Base-by-base conservation (phyloP, 1,140 invertebrate genomes). In the Goniozus legneri region DNA sequence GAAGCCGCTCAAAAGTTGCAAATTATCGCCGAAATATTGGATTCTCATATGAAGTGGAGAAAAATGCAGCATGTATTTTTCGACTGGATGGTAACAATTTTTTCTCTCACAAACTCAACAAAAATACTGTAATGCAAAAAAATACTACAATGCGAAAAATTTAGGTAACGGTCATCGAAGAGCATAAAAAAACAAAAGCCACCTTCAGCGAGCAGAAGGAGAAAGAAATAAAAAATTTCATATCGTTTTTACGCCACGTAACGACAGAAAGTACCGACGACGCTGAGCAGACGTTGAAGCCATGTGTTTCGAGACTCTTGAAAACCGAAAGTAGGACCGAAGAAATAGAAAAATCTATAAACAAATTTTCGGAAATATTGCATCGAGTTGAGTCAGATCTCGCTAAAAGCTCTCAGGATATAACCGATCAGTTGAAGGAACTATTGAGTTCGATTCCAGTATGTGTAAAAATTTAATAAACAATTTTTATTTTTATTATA, bases 41-140 rank as follows among this genome's bases (percentile, higher is more conserved):
- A 73, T 31, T 19, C 19, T 3, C 49, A 63, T 31, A 15, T 44
- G 8, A 63, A 66, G 37, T 73, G 68, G 68, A 36, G 21, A 16
- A 62, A 53, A 24, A 65, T 49, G 27, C 44, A 58, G n/a, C 44
- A 62, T n/a, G 36, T 66, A n/a, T 73, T 71, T 33, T 62, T 58
- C 20, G 56, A 65, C 32, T 73, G 70, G 70, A 69, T 73, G 67
- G 70, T 72, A 59, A 40, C 19, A n/a, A n/a, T n/a, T n/a, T n/a
- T n/a, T n/a, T n/a, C n/a, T n/a, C n/a, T n/a, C n/a, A n/a, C n/a
- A n/a, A n/a, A n/a, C n/a, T n/a, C n/a, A n/a, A n/a, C n/a, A n/a
- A n/a, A n/a, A n/a, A n/a, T n/a, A n/a, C n/a, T n/a, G n/a, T n/a
- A n/a, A n/a, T n/a, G n/a, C n/a, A n/a, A n/a, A n/a, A n/a, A n/a